Percentiles rank a stretch among this genome's conserved stretches.
Evolutionary conservation across 2,888 invertebrate species (phyloP).

Genomic region (Torymus aiolomorphi): DNA sequence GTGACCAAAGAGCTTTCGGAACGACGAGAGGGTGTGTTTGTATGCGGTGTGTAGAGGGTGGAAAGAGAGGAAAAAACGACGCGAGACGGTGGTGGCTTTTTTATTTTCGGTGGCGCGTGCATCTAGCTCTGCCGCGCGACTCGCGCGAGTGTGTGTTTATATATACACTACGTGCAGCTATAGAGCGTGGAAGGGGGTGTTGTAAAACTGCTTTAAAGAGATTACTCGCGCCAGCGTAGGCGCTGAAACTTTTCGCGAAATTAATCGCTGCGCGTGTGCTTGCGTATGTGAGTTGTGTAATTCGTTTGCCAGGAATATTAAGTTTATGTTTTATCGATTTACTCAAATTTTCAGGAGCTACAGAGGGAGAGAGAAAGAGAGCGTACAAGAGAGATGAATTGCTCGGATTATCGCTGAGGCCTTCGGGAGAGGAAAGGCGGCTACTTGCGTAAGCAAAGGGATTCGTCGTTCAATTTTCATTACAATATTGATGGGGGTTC

Average conservation of each 20-base stretch:
- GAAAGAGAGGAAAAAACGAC: slow-evolving; percentile 7
- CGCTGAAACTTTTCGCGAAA: slow-evolving; percentile 41
- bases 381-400: no score
- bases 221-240: slow-evolving; percentile 17
- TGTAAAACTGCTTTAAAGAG: slow-evolving; percentile 41
- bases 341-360: background rate
- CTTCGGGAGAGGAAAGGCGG: background rate
- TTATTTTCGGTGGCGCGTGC: slow-evolving; percentile 5
- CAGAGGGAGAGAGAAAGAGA: no score
- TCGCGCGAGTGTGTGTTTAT: no score
- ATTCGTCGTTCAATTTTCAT: background rate
- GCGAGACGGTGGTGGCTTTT: background rate
- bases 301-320: slow-evolving; percentile 32
- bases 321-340: slow-evolving; percentile 33
- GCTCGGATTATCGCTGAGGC: no score
- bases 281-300: slow-evolving; percentile 20
- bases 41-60: slow-evolving; percentile 8
- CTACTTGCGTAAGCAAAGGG: background rate
- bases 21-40: slow-evolving; percentile 22
- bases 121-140: no score
- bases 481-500: background rate
- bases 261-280: slow-evolving; percentile 27
- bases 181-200: background rate
- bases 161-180: no score
- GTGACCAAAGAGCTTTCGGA: slow-evolving; percentile 60